Percentiles rank a stretch among this genome's conserved stretches.
These are phyloP conservation scores for Phenganax marumi DNA, from an alignment of 92 coral and sea anemone species.

Conservation along the genomic window DNA sequence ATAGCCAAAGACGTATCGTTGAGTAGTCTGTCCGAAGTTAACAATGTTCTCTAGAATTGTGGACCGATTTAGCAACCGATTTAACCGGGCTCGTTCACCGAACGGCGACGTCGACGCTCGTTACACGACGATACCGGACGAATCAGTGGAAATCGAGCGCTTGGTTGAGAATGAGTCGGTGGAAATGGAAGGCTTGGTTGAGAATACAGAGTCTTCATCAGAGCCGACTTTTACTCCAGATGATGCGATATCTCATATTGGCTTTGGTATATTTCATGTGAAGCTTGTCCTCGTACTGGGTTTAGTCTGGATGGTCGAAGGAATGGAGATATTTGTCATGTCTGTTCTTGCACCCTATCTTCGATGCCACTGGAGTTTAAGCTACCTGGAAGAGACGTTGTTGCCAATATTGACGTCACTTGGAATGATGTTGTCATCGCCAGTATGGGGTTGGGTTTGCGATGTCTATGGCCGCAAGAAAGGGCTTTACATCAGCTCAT, in stretches of 20 bases:
- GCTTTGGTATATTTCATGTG: conserved; percentile 62
- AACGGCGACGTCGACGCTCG: conserved; percentile 4
- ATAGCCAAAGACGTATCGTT: neutral
- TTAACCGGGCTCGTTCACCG: conserved; percentile 11
- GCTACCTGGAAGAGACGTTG: conserved; percentile 49
- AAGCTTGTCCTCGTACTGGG: conserved; percentile 60
- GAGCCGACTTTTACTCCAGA: conserved; percentile 58
- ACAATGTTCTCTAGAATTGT: conserved; percentile 19
- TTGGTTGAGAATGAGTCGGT: neutral
- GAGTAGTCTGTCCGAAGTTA: neutral
- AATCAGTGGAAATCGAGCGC: conserved; percentile 20
- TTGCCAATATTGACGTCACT: conserved; percentile 48
- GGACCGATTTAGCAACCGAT: conserved; percentile 29
- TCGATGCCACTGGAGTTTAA: conserved; percentile 61
- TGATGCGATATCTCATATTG: conserved; percentile 62
- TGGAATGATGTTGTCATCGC: conserved; percentile 58
- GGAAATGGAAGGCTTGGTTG: conserved; percentile 14
- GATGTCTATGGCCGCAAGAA: conserved; percentile 62
- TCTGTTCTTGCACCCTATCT: conserved; percentile 61
- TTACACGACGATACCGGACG: conserved; percentile 18
- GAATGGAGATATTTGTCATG: conserved; percentile 63
- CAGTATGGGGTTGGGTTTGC: conserved; percentile 64
- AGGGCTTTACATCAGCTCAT: conserved; percentile 55
- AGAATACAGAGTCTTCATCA: conserved; percentile 22
- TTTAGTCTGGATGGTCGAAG: conserved; percentile 60